These are phyloP conservation scores for Sebastiscus tertius DNA, from an alignment of 2,797 vertebrate genomes.

Conservation along the genomic window DNA sequence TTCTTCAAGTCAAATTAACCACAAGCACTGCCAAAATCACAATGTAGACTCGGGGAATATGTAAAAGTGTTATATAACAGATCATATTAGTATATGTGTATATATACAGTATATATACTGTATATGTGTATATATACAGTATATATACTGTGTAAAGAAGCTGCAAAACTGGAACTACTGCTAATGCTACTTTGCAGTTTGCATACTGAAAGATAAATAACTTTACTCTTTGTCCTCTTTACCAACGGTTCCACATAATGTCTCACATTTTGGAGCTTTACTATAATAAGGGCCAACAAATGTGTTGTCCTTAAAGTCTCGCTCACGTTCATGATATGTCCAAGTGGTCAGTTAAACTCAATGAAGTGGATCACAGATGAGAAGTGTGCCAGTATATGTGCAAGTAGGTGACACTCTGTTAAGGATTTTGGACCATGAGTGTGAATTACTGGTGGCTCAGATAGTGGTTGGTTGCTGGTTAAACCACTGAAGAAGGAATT, in stretches of 20 bases:
- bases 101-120: no score
- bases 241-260: not conserved
- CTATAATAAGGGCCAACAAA: accelerated
- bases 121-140: no score
- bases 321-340: not conserved
- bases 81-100: not conserved
- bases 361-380: not conserved
- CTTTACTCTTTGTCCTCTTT: not conserved
- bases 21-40: not conserved
- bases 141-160: not conserved
- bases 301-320: not conserved
- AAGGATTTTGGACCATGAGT: conserved; percentile 34
- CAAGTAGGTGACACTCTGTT: conserved; percentile 20
- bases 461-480: not conserved
- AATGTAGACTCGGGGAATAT: not conserved
- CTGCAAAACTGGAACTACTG: not conserved
- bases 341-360: not conserved
- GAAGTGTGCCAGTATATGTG: conserved; percentile 29
- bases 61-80: no score
- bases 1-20: not conserved
- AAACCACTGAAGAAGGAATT: conserved; percentile 19
- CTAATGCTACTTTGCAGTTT: not conserved
- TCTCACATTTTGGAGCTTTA: not conserved
- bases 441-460: conserved; percentile 42
- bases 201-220: not conserved